These are phyloP conservation scores for Lamellibrachia luymesi DNA, from an alignment of 1,140 invertebrate genomes.

Conservation along the genomic window DNA sequence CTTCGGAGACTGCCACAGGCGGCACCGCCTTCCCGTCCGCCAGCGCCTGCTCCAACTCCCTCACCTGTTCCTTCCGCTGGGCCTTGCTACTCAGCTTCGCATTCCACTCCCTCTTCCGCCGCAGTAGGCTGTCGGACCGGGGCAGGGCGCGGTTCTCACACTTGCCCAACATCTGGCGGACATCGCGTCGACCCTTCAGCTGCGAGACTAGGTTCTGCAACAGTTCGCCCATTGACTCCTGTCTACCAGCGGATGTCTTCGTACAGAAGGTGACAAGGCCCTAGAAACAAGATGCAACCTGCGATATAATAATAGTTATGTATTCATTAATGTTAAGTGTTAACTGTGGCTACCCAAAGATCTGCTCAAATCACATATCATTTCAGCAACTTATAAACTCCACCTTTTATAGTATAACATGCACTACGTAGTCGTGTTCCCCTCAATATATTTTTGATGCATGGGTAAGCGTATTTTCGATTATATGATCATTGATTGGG, in stretches of 20 bases:
- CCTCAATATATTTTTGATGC: too few species aligned
- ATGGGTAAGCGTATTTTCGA: too few species aligned
- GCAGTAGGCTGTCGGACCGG: slow-evolving; percentile 30
- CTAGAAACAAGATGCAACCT: not conserved
- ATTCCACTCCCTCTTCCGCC: slow-evolving; percentile 33
- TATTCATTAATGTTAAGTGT: too few species aligned
- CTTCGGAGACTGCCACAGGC: not conserved
- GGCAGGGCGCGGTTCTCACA: slow-evolving; percentile 47
- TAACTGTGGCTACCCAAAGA: too few species aligned
- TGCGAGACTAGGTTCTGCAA: not conserved
- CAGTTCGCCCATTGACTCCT: not conserved
- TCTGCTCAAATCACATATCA: too few species aligned
- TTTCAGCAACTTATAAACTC: too few species aligned
- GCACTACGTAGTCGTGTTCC: too few species aligned
- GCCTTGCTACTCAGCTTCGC: slow-evolving; percentile 25
- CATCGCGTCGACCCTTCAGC: slow-evolving; percentile 19
- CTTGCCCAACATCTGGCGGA: slow-evolving; percentile 21
- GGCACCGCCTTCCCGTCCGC: not conserved
- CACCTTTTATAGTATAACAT: too few species aligned
- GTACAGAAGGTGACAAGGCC: not conserved
- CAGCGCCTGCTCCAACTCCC: not conserved
- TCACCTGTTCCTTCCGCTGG: not conserved
- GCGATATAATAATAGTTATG: not conserved
- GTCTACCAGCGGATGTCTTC: not conserved
- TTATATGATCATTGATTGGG: too few species aligned